phyloP scores from a whole-genome alignment of 2,888 invertebrate species.

The Pollenia labialis region DNA sequence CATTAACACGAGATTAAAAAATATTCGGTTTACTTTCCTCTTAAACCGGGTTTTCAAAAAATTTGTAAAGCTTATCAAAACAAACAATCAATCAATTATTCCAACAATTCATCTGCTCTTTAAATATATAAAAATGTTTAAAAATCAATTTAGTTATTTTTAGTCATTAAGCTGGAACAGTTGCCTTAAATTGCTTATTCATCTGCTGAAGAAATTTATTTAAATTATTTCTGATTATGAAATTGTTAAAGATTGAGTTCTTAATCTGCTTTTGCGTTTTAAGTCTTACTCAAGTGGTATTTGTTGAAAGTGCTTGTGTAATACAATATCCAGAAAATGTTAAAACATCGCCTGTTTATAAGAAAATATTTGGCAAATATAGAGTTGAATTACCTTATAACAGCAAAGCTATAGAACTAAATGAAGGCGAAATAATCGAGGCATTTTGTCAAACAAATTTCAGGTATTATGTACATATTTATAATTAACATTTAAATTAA shows the following conservation, averaged over 20 bases:
- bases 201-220: background rate
- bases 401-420: background rate
- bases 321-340: conserved; percentile 6
- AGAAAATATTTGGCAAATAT: conserved; percentile 25
- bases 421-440: conserved; percentile 4
- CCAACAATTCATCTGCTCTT: background rate
- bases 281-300: background rate
- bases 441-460: conserved; percentile 35
- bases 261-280: background rate
- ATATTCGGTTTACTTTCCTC: too few species aligned
- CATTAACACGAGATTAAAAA: too few species aligned
- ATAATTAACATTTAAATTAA: too few species aligned
- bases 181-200: background rate
- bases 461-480: conserved; percentile 10
- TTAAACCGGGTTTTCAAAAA: too few species aligned
- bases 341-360: conserved; percentile 36
- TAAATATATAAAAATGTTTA: background rate
- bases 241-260: background rate
- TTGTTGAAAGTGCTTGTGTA: conserved; percentile 4
- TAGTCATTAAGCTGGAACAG: background rate
- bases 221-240: background rate
- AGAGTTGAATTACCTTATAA: conserved; percentile 28
- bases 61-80: background rate
- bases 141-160: conserved; percentile 2
- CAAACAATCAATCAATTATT: background rate